Evolutionary conservation across 2,888 invertebrate species (phyloP).

Genomic region (Nomada flava): DNA sequence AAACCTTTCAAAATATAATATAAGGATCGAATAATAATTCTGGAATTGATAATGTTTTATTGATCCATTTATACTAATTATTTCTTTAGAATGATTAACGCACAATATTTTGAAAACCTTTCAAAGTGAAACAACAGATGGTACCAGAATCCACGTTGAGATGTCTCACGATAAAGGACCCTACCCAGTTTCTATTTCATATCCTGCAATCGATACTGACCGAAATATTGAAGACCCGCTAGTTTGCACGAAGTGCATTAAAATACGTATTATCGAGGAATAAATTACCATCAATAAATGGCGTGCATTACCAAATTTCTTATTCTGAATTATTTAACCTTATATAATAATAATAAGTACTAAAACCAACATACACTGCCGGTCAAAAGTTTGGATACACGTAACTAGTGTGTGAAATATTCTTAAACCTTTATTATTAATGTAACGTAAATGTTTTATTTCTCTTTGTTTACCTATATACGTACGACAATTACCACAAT

Average conservation of each 20-base stretch:
- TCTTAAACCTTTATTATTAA: too few species aligned
- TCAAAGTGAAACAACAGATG: neutral
- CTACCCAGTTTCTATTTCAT: conserved; percentile 44
- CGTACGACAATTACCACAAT: too few species aligned
- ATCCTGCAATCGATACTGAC: conserved; percentile 53
- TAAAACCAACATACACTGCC: neutral
- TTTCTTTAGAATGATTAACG: neutral
- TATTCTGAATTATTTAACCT: neutral
- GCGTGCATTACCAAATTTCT: neutral
- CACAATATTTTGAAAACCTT: neutral
- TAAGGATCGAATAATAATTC: too few species aligned
- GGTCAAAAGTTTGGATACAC: too few species aligned
- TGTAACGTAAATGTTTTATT: too few species aligned
- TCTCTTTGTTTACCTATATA: too few species aligned
- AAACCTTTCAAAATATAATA: too few species aligned
- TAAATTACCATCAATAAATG: neutral
- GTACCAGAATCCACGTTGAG: conserved; percentile 31
- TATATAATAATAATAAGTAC: neutral
- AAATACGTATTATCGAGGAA: neutral
- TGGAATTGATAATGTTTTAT: neutral
- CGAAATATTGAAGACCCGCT: conserved; percentile 40
- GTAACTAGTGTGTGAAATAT: too few species aligned
- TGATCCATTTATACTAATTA: neutral
- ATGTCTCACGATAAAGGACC: conserved; percentile 36
- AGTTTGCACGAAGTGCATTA: neutral